A percentile compares a stretch with the other conserved stretches of the same genome.
Evolutionary conservation across 2,888 invertebrate species (phyloP).

Genomic region (Augiades crinisus): DNA sequence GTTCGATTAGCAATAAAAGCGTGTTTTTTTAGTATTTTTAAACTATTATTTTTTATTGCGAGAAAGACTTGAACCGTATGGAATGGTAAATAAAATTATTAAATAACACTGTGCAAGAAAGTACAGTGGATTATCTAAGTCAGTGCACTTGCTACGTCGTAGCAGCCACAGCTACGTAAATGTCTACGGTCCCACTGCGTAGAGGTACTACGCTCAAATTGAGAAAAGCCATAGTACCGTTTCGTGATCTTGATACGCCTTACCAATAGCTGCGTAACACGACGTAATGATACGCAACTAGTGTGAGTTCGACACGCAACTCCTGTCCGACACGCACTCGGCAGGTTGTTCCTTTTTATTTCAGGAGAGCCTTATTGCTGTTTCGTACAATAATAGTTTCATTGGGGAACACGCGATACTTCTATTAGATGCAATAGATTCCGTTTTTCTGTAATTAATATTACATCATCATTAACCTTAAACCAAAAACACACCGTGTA

Average conservation of each 20-base stretch:
- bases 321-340: neutral
- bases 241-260: too few relatives aligned
- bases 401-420: neutral
- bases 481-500: too few relatives aligned
- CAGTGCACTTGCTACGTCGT: neutral
- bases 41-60: too few relatives aligned
- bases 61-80: too few relatives aligned
- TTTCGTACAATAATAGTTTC: neutral
- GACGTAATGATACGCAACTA: neutral
- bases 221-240: too few relatives aligned
- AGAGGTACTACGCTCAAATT: too few relatives aligned
- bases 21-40: too few relatives aligned
- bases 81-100: too few relatives aligned
- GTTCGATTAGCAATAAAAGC: too few relatives aligned
- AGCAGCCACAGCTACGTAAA: neutral
- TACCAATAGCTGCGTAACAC: too few relatives aligned
- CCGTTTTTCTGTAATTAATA: neutral
- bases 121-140: neutral
- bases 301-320: neutral
- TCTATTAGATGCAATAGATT: slow-evolving; percentile 5
- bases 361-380: neutral
- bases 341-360: neutral
- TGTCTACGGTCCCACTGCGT: too few relatives aligned
- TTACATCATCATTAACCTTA: neutral
- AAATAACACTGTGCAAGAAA: too few relatives aligned